Percentiles rank a stretch among this genome's conserved stretches.
These are phyloP conservation scores for Drosophila bunnanda DNA, from an alignment of 2,888 invertebrate genomes.

Conservation along the genomic window DNA sequence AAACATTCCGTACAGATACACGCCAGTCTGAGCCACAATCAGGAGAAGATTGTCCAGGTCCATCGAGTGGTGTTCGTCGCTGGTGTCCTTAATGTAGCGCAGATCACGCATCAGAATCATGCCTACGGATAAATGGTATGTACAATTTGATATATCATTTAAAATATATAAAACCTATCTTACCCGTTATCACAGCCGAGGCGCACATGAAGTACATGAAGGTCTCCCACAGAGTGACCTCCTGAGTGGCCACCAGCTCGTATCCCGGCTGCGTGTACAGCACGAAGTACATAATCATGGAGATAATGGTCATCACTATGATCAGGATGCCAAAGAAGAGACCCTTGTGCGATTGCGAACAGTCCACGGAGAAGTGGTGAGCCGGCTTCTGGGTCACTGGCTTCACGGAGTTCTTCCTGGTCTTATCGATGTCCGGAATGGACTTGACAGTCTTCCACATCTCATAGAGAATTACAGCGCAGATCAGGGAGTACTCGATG, in stretches of 20 bases:
- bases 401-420: slow-evolving; percentile 83
- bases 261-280: slow-evolving; percentile 88
- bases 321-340: slow-evolving; percentile 90
- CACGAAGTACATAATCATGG: slow-evolving; percentile 95
- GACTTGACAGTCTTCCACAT: slow-evolving; percentile 95
- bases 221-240: slow-evolving; percentile 91
- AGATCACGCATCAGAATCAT: slow-evolving; percentile 88
- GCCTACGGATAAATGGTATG: slow-evolving; percentile 80
- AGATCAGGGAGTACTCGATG: slow-evolving; percentile 96
- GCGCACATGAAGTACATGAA: slow-evolving; percentile 89
- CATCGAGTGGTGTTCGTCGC: slow-evolving; percentile 85
- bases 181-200: slow-evolving; percentile 86
- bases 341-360: slow-evolving; percentile 92
- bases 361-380: slow-evolving; percentile 92
- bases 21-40: slow-evolving; percentile 94
- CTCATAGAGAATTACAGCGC: slow-evolving; percentile 94
- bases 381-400: slow-evolving; percentile 83
- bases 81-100: slow-evolving; percentile 86
- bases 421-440: slow-evolving; percentile 85
- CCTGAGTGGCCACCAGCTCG: slow-evolving; percentile 88
- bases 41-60: slow-evolving; percentile 91
- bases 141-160: background rate
- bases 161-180: background rate
- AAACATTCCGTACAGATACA: slow-evolving; percentile 94
- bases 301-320: slow-evolving; percentile 93